A percentile compares a stretch with the other conserved stretches of the same genome.
phyloP scores from a whole-genome alignment of 1,140 invertebrate genomes.

The Heterodera schachtii region DNA sequence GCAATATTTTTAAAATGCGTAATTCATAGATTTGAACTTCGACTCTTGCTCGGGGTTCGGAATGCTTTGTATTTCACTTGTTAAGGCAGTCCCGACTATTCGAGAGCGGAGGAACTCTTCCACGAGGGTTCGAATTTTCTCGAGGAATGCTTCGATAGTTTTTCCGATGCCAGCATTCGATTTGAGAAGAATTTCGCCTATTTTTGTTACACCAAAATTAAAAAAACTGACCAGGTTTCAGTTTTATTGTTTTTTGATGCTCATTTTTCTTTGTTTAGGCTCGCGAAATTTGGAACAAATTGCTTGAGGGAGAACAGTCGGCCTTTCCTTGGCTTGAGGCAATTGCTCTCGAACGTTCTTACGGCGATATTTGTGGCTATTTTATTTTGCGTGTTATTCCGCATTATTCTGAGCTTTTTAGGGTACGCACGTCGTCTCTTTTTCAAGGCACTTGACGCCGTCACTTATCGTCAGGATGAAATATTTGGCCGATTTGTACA shows the following conservation, averaged over 20 bases:
- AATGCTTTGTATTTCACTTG: not conserved
- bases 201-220: constrained; percentile 47
- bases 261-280: constrained; percentile 39
- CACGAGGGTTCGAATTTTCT: constrained; percentile 30
- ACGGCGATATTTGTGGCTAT: constrained; percentile 29
- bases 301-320: constrained; percentile 26
- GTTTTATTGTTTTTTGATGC: not conserved
- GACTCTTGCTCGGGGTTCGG: too few relatives aligned
- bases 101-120: constrained; percentile 35
- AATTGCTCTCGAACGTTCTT: constrained; percentile 44
- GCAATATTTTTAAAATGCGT: not conserved
- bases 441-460: constrained; percentile 48
- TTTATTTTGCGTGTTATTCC: not conserved
- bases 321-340: constrained; percentile 42
- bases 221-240: constrained; percentile 40
- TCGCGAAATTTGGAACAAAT: constrained; percentile 42
- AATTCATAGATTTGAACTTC: not conserved
- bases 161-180: constrained; percentile 22
- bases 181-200: constrained; percentile 49
- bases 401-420: not conserved
- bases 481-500: constrained; percentile 47
- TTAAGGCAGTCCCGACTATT: constrained; percentile 26
- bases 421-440: constrained; percentile 49
- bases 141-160: constrained; percentile 31
- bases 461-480: constrained; percentile 37